phyloP scores from a whole-genome alignment of 1,140 invertebrate genomes.

The Mercenaria mercenaria region DNA sequence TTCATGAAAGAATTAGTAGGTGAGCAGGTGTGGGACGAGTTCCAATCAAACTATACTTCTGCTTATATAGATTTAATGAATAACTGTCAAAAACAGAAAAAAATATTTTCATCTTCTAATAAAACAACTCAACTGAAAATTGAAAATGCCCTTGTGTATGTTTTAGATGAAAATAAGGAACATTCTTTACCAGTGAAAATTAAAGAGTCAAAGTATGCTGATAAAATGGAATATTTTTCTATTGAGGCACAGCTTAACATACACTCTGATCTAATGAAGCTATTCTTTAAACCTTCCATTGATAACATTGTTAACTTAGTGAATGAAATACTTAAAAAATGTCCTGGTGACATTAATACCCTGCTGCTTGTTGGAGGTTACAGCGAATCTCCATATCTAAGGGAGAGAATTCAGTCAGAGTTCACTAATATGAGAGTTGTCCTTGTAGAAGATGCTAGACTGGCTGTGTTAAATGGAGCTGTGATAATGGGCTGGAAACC shows the following conservation, averaged over 20 bases:
- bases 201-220: not conserved
- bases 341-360: not conserved
- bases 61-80: not conserved
- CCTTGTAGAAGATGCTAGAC: no score
- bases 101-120: not conserved
- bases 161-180: not conserved
- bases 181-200: not conserved
- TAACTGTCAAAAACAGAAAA: not conserved
- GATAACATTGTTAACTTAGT: not conserved
- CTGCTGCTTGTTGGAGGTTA: conserved; percentile 54
- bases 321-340: not conserved
- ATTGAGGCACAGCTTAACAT: not conserved
- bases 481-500: not conserved
- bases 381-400: not conserved
- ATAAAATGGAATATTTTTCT: not conserved
- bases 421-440: no score
- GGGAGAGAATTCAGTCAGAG: no score
- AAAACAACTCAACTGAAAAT: not conserved
- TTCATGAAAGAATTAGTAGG: not conserved
- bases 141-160: not conserved
- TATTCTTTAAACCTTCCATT: conserved; percentile 11
- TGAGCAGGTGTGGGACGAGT: not conserved
- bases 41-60: not conserved
- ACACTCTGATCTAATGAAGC: not conserved
- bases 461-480: not conserved